Conservation (phyloP, 2,113 vertebrate species). For the Oreochromis niloticus region DNA sequence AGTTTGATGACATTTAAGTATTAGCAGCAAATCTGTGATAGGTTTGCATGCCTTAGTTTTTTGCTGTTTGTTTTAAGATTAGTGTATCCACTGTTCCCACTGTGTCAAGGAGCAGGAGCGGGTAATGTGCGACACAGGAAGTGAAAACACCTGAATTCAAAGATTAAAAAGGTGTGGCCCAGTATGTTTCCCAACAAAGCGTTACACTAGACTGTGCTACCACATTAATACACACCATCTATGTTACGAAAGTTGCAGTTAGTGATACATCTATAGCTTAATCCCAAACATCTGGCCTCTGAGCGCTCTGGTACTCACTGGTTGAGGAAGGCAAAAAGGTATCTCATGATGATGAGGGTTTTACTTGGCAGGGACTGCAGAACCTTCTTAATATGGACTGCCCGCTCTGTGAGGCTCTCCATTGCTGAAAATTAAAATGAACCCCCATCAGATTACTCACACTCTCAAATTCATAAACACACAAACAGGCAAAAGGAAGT, state of each 20-base stretch:
- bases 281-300: neutral
- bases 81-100: neutral
- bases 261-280: neutral
- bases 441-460: conserved; percentile 60
- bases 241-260: neutral
- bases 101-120: neutral
- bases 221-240: neutral
- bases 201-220: neutral
- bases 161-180: neutral
- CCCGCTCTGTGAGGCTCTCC: conserved; percentile 91
- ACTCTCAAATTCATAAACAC: conserved; percentile 52
- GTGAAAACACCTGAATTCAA: neutral
- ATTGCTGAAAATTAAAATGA: conserved; percentile 77
- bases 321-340: conserved; percentile 94
- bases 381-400: conserved; percentile 86
- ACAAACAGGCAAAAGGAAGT: conserved; percentile 28
- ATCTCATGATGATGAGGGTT: conserved; percentile 96
- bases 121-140: neutral
- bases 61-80: neutral
- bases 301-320: conserved; percentile 81
- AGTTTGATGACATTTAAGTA: neutral
- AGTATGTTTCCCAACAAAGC: neutral
- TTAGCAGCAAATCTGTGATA: neutral
- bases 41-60: neutral
- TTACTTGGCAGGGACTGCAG: conserved; percentile 83